Evolutionary conservation across 92 coral and sea anemone species (phyloP).

Genomic region (Blastomussa wellsi): DNA sequence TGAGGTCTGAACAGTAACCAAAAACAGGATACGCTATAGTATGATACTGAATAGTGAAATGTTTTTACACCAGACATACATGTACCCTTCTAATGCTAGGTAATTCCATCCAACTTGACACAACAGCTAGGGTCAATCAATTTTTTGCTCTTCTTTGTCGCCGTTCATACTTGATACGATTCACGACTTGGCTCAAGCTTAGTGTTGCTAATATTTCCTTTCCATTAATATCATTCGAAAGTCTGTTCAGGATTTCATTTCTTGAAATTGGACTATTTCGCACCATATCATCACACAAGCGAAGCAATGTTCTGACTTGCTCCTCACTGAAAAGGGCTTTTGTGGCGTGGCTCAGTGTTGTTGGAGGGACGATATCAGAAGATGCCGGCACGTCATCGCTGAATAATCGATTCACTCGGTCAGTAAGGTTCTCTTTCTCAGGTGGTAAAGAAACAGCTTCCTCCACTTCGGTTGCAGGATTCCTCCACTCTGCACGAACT

Average conservation of each 20-base stretch:
- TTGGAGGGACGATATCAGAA: constrained; percentile 26
- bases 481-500: no score
- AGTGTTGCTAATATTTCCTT: neutral
- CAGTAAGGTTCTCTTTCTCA: no score
- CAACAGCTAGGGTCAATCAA: neutral
- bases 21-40: no score
- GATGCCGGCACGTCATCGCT: no score
- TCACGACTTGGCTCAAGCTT: constrained; percentile 20
- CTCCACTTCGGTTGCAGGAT: no score
- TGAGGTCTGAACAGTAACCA: no score
- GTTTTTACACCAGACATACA: no score
- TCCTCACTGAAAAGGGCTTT: constrained; percentile 37
- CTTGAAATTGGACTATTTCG: constrained; percentile 28
- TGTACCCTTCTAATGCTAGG: no score
- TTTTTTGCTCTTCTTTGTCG: constrained; percentile 24
- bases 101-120: neutral
- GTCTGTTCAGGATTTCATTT: constrained; percentile 35
- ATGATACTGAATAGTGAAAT: no score
- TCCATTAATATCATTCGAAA: constrained; percentile 24
- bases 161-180: constrained; percentile 47
- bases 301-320: constrained; percentile 20
- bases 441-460: no score
- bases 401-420: no score
- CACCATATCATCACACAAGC: constrained; percentile 37
- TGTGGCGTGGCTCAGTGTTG: constrained; percentile 9